Percentiles rank a stretch among this genome's conserved stretches.
These are phyloP conservation scores for Pentalonia nigronervosa DNA, from an alignment of 1,140 invertebrate species.

Conservation along the genomic window DNA sequence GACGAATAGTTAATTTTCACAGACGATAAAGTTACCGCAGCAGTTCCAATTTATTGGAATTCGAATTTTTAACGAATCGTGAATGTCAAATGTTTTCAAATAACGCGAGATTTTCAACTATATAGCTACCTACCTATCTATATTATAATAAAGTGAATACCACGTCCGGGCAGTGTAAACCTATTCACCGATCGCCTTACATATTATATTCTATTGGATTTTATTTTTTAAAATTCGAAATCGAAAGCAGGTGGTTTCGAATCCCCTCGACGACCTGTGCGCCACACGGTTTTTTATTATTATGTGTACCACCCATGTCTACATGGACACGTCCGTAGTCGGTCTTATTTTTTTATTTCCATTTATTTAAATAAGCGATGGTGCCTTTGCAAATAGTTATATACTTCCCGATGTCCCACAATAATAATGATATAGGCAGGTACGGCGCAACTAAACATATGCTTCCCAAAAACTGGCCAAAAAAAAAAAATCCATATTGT, in stretches of 20 bases:
- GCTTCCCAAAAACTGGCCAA: neutral
- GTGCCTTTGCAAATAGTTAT: neutral
- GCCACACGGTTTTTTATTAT: neutral
- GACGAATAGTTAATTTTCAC: neutral
- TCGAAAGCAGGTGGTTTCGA: slow-evolving; percentile 18
- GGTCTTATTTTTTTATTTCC: neutral
- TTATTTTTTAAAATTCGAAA: neutral
- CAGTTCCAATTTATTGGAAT: neutral
- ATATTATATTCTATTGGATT: neutral
- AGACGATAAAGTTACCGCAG: too few species aligned
- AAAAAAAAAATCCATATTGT: neutral
- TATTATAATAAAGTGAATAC: neutral
- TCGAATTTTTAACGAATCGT: neutral
- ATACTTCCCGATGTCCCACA: slow-evolving; percentile 10
- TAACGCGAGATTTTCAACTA: neutral
- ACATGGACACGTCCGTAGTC: neutral
- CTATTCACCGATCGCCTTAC: neutral
- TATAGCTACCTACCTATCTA: neutral
- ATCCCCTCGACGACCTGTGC: neutral
- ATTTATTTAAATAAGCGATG: slow-evolving; percentile 5
- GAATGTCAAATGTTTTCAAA: neutral
- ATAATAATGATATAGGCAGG: neutral
- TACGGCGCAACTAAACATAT: neutral
- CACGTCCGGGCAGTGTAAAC: neutral
- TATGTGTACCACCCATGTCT: too few species aligned